Percentiles rank a stretch among this genome's conserved stretches.
Evolutionary conservation across 2,113 vertebrate genomes (phyloP).

Genomic region (Elephantulus edwardii): DNA sequence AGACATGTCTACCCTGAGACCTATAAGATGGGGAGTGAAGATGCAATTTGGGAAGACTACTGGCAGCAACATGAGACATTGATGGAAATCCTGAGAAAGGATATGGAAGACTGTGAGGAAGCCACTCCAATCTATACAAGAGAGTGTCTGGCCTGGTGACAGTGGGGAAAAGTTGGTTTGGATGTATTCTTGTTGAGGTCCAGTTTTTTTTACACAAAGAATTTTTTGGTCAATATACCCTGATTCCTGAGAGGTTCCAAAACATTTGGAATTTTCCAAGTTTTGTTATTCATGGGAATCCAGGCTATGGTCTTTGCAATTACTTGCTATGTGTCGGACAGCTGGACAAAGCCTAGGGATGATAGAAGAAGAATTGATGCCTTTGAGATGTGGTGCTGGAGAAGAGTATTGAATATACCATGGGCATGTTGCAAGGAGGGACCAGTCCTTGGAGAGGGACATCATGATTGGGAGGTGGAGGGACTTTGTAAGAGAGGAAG

Average conservation of each 20-base stretch:
- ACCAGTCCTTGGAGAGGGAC: too few species aligned
- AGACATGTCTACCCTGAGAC: not conserved
- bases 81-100: not conserved
- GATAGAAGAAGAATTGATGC: too few species aligned
- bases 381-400: too few species aligned
- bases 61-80: not conserved
- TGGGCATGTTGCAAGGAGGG: too few species aligned
- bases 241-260: not conserved
- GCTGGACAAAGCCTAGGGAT: too few species aligned
- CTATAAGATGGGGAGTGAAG: not conserved
- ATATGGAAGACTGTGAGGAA: not conserved
- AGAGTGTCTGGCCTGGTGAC: too few species aligned
- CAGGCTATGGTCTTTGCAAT: too few species aligned
- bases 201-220: not conserved
- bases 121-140: accelerated
- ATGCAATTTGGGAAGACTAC: not conserved
- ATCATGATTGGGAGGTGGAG: too few species aligned
- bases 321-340: too few species aligned
- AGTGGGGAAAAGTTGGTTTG: not conserved
- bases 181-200: not conserved
- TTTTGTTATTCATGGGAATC: not conserved
- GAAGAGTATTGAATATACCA: too few species aligned
- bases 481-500: too few species aligned
- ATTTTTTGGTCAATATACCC: not conserved
- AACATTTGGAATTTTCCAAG: not conserved